Evolutionary conservation across 2,888 invertebrate species (phyloP).

Genomic region (Oxyscelio sp.): DNA sequence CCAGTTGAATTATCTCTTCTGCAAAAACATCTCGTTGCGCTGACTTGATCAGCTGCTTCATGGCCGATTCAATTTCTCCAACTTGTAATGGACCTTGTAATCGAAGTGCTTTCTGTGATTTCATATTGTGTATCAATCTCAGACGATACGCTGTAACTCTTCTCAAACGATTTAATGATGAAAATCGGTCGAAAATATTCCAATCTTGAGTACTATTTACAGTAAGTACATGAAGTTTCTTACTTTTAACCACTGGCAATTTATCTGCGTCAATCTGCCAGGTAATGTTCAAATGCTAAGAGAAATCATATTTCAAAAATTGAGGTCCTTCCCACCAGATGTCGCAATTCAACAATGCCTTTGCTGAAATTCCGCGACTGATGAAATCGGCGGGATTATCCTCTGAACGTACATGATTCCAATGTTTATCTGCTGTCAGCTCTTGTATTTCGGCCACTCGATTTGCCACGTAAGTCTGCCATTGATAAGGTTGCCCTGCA

Average conservation of each 20-base stretch:
- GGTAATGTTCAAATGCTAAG: too few species aligned
- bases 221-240: background rate
- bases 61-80: background rate
- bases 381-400: slow-evolving; percentile 33
- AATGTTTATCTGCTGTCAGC: background rate
- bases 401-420: slow-evolving; percentile 52
- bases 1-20: slow-evolving; percentile 15
- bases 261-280: too few species aligned
- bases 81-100: slow-evolving; percentile 8
- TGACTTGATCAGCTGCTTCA: background rate
- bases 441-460: slow-evolving; percentile 64
- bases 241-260: background rate
- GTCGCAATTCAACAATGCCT: background rate
- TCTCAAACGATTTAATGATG: slow-evolving; percentile 8
- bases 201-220: background rate
- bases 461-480: slow-evolving; percentile 72
- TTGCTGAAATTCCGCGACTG: background rate
- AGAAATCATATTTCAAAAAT: slow-evolving; percentile 8
- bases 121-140: background rate
- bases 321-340: slow-evolving; percentile 18
- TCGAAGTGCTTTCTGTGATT: background rate
- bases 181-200: slow-evolving; percentile 7
- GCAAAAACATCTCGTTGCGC: background rate
- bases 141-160: slow-evolving; percentile 1
- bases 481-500: slow-evolving; percentile 42